Conservation (phyloP, 1,140 invertebrate genomes). For the Orussus abietinus region DNA sequence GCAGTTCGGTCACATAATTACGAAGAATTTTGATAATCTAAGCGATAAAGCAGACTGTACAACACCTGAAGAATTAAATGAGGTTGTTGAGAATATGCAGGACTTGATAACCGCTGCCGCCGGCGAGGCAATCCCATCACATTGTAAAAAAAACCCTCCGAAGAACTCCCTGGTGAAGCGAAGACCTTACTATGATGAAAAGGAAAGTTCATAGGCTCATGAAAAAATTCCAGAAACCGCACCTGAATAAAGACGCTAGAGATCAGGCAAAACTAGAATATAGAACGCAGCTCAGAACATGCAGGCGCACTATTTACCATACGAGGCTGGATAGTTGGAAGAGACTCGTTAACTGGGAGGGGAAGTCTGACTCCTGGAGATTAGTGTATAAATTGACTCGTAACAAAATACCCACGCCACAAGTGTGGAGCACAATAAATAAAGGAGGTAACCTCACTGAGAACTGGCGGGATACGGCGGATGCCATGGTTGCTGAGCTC, state of each 20-base stretch:
- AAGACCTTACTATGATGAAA: not conserved
- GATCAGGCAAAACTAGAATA: not conserved
- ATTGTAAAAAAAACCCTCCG: not conserved
- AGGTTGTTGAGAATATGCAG: not conserved
- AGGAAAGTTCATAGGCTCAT: not conserved
- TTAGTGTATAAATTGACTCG: too few species aligned
- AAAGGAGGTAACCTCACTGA: too few species aligned
- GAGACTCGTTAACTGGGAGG: not conserved
- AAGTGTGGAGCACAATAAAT: too few species aligned
- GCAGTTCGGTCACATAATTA: too few species aligned
- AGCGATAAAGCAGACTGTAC: too few species aligned
- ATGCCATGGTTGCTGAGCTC: too few species aligned
- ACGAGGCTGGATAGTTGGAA: constrained; percentile 4
- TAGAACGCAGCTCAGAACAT: too few species aligned
- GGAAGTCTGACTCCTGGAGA: too few species aligned
- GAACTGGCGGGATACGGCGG: too few species aligned
- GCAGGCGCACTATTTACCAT: not conserved
- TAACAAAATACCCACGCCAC: too few species aligned
- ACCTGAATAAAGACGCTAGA: not conserved
- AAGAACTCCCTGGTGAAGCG: not conserved
- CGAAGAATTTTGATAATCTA: too few species aligned
- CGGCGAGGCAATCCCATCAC: not conserved
- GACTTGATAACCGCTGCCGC: not conserved
- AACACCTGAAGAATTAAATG: not conserved
- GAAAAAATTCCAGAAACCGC: not conserved